Conservation (phyloP, 2,113 vertebrate genomes). For the Leucopsar rothschildi region DNA sequence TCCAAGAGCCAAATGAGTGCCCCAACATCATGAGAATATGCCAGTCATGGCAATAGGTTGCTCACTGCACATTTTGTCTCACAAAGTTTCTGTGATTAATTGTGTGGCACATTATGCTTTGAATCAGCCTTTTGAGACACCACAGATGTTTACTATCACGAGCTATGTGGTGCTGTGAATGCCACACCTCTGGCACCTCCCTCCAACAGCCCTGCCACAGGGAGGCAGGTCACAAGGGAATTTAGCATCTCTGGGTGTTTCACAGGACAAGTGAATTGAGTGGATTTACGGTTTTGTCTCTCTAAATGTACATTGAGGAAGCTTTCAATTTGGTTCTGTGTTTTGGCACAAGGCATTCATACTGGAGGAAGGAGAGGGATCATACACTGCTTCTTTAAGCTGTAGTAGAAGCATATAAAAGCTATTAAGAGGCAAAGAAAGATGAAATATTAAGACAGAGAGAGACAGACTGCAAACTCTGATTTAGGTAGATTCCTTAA, state of each 20-base stretch:
- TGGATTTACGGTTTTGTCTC: background rate
- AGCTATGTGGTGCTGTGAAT: background rate
- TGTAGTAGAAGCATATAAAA: background rate
- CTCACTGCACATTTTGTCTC: background rate
- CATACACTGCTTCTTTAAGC: background rate
- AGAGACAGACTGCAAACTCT: background rate
- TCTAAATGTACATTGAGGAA: background rate
- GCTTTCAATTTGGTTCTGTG: background rate
- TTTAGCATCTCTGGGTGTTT: background rate
- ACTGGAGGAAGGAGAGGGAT: background rate
- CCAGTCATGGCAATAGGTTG: background rate
- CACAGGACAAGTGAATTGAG: background rate
- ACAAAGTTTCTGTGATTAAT: background rate
- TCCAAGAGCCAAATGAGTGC: background rate
- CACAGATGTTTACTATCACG: rapidly evolving
- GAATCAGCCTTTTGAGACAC: background rate
- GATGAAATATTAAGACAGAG: background rate
- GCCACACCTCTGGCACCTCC: background rate
- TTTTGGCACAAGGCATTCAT: background rate
- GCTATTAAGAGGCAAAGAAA: background rate
- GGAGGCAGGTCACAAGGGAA: background rate
- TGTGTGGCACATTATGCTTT: background rate
- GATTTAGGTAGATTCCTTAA: background rate
- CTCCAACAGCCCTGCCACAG: background rate
- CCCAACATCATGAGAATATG: background rate